Evolutionary conservation across 1,140 invertebrate species (phyloP).

Genomic region (Lysiphlebus fabarum): DNA sequence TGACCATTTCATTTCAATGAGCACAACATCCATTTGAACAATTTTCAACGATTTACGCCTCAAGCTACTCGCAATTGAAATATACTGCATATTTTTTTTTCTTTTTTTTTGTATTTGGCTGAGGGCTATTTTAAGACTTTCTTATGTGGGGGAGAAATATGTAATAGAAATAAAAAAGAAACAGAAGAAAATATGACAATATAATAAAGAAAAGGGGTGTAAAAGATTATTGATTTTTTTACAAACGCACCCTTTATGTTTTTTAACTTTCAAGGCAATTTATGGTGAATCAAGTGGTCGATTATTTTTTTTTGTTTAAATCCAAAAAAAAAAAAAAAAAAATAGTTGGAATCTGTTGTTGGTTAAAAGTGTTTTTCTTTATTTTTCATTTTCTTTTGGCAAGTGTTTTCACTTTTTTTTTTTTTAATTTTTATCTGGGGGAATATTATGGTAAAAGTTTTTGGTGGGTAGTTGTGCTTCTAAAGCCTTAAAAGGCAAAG

Average conservation of each 20-base stretch:
- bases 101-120: too few species aligned
- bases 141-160: background rate
- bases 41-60: too few species aligned
- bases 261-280: conserved; percentile 24
- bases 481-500: conserved; percentile 23
- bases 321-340: background rate
- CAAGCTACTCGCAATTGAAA: conserved; percentile 5
- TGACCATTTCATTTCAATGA: too few species aligned
- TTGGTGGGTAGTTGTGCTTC: background rate
- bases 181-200: background rate
- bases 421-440: too few species aligned
- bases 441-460: background rate
- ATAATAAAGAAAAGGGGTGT: conserved; percentile 11
- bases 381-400: too few species aligned
- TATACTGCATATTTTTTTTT: background rate
- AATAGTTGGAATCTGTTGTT: too few species aligned
- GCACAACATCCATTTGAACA: background rate
- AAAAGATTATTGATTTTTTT: conserved; percentile 20
- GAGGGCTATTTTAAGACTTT: conserved; percentile 11
- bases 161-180: background rate
- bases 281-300: conserved; percentile 22
- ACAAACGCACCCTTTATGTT: background rate
- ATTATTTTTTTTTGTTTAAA: background rate
- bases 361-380: background rate
- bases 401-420: conserved; percentile 1